Evolutionary conservation across 37 sponge, comb jelly and placozoan species (phyloP).

Genomic region (Eunapius fragilis): DNA sequence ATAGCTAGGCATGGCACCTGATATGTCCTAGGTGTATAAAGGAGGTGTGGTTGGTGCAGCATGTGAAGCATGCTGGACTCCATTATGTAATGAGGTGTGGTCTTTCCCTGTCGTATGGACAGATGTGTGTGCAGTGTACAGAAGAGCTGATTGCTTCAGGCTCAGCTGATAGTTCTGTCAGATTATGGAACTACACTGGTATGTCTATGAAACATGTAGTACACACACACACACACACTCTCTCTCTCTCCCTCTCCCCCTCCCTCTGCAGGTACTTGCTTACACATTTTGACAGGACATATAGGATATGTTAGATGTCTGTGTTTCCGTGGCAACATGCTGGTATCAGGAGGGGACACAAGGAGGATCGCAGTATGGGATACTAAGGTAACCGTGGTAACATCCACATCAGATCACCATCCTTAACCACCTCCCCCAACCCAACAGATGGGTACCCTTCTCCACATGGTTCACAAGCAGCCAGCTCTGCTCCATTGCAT

Average conservation of each 20-base stretch:
- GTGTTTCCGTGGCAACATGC: constrained; percentile 27
- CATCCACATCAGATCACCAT: background rate
- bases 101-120: background rate
- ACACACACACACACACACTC: background rate
- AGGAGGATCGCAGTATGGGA: constrained; percentile 77
- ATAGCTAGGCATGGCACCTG: no score
- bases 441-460: constrained; percentile 39
- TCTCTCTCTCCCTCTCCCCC: background rate
- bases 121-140: constrained; percentile 70
- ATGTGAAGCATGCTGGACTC: no score
- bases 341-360: constrained; percentile 77
- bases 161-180: constrained; percentile 76
- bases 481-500: constrained; percentile 70
- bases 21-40: no score
- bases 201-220: background rate
- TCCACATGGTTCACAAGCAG: constrained; percentile 72
- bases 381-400: constrained; percentile 30
- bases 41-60: no score
- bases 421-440: background rate
- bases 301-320: constrained; percentile 81
- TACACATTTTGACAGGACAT: constrained; percentile 64
- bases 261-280: constrained; percentile 28
- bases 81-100: no score
- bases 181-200: constrained; percentile 73
- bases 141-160: constrained; percentile 61